Percentiles rank a stretch among this genome's conserved stretches.
Evolutionary conservation across 2,888 invertebrate genomes (phyloP).

Genomic region (Augochlorella aurata): DNA sequence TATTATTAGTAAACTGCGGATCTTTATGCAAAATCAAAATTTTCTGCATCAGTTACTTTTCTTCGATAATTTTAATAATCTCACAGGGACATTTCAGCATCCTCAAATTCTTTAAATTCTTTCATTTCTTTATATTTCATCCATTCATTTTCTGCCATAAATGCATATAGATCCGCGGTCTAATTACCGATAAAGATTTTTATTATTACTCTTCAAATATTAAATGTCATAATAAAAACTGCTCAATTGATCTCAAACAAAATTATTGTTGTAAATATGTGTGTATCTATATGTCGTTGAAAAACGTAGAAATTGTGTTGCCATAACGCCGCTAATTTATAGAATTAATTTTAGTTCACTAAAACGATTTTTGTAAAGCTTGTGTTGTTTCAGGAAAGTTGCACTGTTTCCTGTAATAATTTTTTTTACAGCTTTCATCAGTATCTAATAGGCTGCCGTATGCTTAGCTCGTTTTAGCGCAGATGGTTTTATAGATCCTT

Average conservation of each 20-base stretch:
- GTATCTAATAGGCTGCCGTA: neutral
- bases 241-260: neutral
- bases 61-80: no score
- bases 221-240: neutral
- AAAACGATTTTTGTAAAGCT: neutral
- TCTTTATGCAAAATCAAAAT: no score
- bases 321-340: neutral
- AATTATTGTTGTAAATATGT: neutral
- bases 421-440: conserved; percentile 25
- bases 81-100: no score
- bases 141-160: no score
- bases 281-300: neutral
- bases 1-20: no score
- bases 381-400: conserved; percentile 35
- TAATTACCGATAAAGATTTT: no score
- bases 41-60: no score
- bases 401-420: neutral
- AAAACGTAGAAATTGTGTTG: neutral
- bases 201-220: neutral
- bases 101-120: no score
- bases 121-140: no score
- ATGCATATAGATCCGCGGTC: no score
- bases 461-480: conserved; percentile 35
- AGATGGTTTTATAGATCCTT: conserved; percentile 16
- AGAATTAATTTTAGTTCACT: neutral